These are phyloP conservation scores for Augochlorella aurata DNA, from an alignment of 2,888 invertebrate species.

Conservation along the genomic window DNA sequence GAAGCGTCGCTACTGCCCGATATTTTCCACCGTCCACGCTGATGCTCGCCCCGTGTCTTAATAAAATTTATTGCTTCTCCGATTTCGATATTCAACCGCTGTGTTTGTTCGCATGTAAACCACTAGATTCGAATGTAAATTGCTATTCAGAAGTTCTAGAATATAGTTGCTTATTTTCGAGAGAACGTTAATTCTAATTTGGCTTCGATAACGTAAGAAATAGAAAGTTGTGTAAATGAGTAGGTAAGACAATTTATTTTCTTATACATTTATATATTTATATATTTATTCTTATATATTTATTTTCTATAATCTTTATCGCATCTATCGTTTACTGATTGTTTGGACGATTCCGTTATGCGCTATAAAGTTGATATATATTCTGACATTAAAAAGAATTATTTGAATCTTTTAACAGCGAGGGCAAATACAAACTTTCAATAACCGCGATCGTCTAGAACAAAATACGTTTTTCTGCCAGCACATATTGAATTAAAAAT, in stretches of 20 bases:
- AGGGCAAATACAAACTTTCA: background rate
- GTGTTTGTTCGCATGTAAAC: background rate
- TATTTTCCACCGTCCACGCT: slow-evolving; percentile 56
- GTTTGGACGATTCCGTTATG: background rate
- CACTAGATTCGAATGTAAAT: no score
- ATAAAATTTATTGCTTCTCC: slow-evolving; percentile 31
- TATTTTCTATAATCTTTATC: background rate
- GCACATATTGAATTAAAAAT: background rate
- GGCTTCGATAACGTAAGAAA: no score
- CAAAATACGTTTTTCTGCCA: background rate
- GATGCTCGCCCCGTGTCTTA: slow-evolving; percentile 33
- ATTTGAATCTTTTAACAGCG: background rate
- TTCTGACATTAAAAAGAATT: background rate
- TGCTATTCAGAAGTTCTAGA: background rate
- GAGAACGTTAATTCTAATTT: no score
- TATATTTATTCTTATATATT: no score
- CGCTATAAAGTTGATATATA: background rate
- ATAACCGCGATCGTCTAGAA: background rate
- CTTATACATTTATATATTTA: no score
- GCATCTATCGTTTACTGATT: background rate
- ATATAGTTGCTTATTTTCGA: background rate
- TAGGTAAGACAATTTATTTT: no score
- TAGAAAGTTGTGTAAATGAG: no score
- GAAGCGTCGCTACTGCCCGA: slow-evolving; percentile 65
- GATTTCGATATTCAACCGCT: slow-evolving; percentile 2